Evolutionary conservation across 1,140 invertebrate genomes (phyloP), one percentile per base, ranked within the genome.

Genomic region (Caenorhabditis remanei): DNA sequence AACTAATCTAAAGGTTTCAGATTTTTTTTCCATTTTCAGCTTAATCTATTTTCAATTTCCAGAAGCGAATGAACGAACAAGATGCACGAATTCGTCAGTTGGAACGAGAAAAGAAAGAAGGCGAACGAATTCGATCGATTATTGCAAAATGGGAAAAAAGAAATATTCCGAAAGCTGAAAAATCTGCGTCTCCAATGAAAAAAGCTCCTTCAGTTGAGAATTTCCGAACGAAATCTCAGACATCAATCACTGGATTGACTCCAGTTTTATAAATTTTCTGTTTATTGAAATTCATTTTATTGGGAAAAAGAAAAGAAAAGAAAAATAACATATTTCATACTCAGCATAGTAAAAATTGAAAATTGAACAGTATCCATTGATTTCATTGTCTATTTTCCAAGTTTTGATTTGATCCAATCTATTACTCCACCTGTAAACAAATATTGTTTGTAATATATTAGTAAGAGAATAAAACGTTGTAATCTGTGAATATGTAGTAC

Each of bases 141-240:
- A 75, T 85, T 24, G 24, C 46, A 13, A 85, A 85, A 63, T 85
- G 85, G 85, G 85, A 75, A 43, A 85, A 43, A 48, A 85, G 71
- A 32, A 79, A 79, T n/a, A n/a, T 48, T n/a, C 71, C 71, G 1
- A 79, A 79, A 50, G 6, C 40, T 0, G 71, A 79, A 24, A 79
- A 79, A 46, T 41, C 63, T 32, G 32, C 32, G n/a, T 71, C 67
- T n/a, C 40, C 41, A 7, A 13, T 79, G 71, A 79, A 11, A 50
- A 79, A 43, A 79, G 43, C 46, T 8, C 71, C 71, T 4, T 50
- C 71, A 11, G 46, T 79, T 11, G 71, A 79, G 14, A 16, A 79
- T 43, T 9, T 79, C 21, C 43, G 71, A 14, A 41, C 71, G 4
- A 79, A 79, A 79, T 79, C 71, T 11, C 71, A 79, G 14, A 79